phyloP scores from a whole-genome alignment of 1,140 invertebrate genomes.

The Ephestia elutella region DNA sequence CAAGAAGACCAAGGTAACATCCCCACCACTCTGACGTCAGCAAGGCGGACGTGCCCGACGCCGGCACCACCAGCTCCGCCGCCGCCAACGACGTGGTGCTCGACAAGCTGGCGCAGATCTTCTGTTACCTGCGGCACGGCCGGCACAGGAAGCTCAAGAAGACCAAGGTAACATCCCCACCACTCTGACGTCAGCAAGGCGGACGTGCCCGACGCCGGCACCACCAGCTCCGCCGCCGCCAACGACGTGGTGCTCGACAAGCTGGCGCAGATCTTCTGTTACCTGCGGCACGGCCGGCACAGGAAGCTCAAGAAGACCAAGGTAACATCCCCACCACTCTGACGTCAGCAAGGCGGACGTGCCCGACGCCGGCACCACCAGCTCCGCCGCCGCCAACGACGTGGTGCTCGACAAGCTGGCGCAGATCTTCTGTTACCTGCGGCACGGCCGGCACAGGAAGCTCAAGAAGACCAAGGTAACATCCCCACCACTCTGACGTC shows the following conservation, averaged over 20 bases:
- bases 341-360: conserved; percentile 95
- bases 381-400: conserved; percentile 93
- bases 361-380: conserved; percentile 78
- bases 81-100: conserved; percentile 97
- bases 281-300: conserved; percentile 88
- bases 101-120: conserved; percentile 97
- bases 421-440: conserved; percentile 95
- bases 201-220: conserved; percentile 85
- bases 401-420: conserved; percentile 97
- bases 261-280: conserved; percentile 96
- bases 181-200: conserved; percentile 94
- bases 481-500: conserved; percentile 95
- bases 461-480: conserved; percentile 85
- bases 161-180: conserved; percentile 93
- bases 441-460: conserved; percentile 89
- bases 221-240: conserved; percentile 86
- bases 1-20: conserved; percentile 89
- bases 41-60: conserved; percentile 93
- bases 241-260: conserved; percentile 99
- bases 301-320: conserved; percentile 87
- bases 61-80: conserved; percentile 79
- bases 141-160: conserved; percentile 87
- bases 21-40: conserved; percentile 95
- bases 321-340: conserved; percentile 96
- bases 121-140: conserved; percentile 93